Conservation (phyloP, 2,113 vertebrate species). For the Pygoscelis adeliae region DNA sequence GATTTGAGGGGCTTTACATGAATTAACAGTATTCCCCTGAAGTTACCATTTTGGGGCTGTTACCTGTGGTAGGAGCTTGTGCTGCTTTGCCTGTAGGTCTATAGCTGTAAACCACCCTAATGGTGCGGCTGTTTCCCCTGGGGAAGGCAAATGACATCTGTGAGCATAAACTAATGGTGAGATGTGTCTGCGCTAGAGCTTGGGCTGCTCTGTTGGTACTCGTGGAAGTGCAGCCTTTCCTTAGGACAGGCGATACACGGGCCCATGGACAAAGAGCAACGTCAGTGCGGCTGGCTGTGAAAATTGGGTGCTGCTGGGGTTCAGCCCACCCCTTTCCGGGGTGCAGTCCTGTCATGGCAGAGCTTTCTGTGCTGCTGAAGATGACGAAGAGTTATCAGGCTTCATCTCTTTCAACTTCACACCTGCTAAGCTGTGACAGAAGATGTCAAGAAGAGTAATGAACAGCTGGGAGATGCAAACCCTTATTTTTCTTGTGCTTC, state of each 20-base stretch:
- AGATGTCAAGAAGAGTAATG: not conserved
- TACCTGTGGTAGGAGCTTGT: not conserved
- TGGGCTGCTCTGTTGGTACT: rapidly evolving
- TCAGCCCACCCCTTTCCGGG: not conserved
- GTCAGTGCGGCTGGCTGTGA: not conserved
- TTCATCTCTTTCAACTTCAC: not conserved
- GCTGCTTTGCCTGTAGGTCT: not conserved
- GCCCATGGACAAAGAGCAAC: rapidly evolving
- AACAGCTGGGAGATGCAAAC: not conserved
- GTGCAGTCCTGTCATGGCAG: not conserved
- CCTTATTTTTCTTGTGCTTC: not conserved
- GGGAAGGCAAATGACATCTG: rapidly evolving
- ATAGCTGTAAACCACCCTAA: not conserved
- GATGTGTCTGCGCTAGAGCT: not conserved
- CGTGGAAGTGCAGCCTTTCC: not conserved
- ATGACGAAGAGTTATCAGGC: not conserved
- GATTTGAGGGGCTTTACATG: not conserved
- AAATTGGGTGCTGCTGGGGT: not conserved
- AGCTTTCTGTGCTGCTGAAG: not conserved
- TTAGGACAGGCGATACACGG: rapidly evolving
- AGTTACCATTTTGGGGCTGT: not conserved
- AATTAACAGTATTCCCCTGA: not conserved
- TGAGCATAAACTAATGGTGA: not conserved
- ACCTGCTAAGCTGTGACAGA: not conserved
- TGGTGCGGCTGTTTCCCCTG: not conserved